Conservation (phyloP, 2,113 vertebrate genomes). For the Neogobius melanostomus region DNA sequence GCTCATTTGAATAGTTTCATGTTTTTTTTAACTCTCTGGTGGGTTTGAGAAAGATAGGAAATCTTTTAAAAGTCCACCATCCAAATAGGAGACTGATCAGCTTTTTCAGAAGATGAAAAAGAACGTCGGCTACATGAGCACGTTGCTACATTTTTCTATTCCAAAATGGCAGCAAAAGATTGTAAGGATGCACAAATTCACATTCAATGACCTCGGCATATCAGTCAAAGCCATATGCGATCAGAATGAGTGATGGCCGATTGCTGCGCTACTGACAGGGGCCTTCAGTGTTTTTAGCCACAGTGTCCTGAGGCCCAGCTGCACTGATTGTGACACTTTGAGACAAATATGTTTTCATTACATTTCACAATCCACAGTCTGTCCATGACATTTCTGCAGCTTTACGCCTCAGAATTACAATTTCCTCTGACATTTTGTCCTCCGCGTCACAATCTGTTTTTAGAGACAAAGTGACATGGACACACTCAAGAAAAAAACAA, state of each 20-base stretch:
- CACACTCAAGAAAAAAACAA: conserved; percentile 17
- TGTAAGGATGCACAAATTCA: conserved; percentile 37
- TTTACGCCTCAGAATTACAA: conserved; percentile 54
- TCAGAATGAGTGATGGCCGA: conserved; percentile 61
- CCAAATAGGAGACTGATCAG: conserved; percentile 32
- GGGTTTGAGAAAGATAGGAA: conserved; percentile 36
- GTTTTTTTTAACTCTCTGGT: conserved; percentile 22
- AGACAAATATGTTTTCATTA: conserved; percentile 69
- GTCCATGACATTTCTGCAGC: conserved; percentile 63
- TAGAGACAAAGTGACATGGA: conserved; percentile 25
- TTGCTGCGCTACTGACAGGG: conserved; percentile 43
- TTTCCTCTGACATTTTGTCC: conserved; percentile 60
- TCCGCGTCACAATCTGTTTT: conserved; percentile 41
- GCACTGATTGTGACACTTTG: conserved; percentile 57
- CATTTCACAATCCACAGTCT: conserved; percentile 57
- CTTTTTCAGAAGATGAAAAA: conserved; percentile 38
- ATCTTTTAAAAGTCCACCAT: conserved; percentile 17
- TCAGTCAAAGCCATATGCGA: conserved; percentile 51
- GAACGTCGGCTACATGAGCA: not conserved
- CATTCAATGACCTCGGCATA: conserved; percentile 57
- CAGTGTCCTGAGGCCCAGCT: conserved; percentile 48
- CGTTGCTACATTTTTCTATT: not conserved
- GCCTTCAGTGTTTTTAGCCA: conserved; percentile 16
- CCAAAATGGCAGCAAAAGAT: conserved; percentile 10
- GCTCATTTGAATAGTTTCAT: conserved; percentile 13